Evolutionary conservation across 2,888 invertebrate genomes (phyloP).

Genomic region (Chydorus sphaericus): DNA sequence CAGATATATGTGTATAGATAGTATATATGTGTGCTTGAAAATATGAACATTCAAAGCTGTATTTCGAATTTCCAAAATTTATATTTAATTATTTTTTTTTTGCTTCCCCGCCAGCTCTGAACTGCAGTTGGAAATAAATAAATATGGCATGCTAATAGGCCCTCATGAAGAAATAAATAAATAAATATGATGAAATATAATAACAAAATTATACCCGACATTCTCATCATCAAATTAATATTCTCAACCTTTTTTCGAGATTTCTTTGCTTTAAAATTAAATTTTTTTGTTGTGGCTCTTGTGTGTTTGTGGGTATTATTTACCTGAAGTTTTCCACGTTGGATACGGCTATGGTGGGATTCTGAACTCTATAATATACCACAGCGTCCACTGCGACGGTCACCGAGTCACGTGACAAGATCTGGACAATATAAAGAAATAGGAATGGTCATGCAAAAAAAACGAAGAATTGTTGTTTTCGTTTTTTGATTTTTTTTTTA

Average conservation of each 20-base stretch:
- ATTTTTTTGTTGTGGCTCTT: not conserved
- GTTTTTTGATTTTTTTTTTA: not conserved
- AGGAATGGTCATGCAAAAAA: constrained; percentile 9
- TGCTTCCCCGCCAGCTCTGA: not conserved
- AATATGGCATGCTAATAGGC: not conserved
- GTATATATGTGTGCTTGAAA: not conserved
- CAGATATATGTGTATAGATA: too few species aligned
- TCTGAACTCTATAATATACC: constrained; percentile 52
- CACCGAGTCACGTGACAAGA: constrained; percentile 82
- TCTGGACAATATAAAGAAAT: constrained; percentile 34
- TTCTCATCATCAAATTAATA: not conserved
- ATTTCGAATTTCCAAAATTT: not conserved
- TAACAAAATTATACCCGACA: not conserved
- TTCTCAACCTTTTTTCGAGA: not conserved
- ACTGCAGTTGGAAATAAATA: too few species aligned
- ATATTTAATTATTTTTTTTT: not conserved
- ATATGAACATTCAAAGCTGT: not conserved
- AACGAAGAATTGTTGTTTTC: not conserved
- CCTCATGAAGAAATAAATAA: not conserved
- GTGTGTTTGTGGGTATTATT: not conserved
- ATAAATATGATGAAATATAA: not conserved
- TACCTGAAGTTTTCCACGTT: constrained; percentile 37
- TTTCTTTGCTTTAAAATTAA: not conserved
- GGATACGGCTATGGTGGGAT: constrained; percentile 37
- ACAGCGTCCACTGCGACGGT: constrained; percentile 88